Base-by-base conservation (phyloP, 2,113 vertebrate genomes). In the Nannobrachium achirus region DNA sequence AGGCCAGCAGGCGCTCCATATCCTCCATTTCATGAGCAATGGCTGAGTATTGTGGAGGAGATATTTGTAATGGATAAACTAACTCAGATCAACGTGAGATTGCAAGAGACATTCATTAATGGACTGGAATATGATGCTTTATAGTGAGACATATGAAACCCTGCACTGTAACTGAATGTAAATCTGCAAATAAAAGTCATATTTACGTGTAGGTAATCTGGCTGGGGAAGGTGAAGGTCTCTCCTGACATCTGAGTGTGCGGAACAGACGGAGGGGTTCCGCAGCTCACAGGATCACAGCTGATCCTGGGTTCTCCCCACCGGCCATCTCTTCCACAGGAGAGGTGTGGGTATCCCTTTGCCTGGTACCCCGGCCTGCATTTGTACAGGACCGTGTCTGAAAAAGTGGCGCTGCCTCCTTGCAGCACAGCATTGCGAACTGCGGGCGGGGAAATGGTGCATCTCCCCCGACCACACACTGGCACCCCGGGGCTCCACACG, bases 151-250 rank as follows among this genome's bases (percentile, higher is more conserved):
- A 15, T 50, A 15, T 33, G 25, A 33, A 33, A 3, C 25, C 25
- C 25, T 33, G 25, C 25, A 33, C 25, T 2, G 25, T 3, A 5
- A 25, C 20, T 33, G 25, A 33, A 25, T 25, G 20, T 2, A 25
- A 25, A 33, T 33, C 25, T 3, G 25, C 25, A 33, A 33, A 33
- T 33, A 41, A 49, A 4, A 1, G 1, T 7, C n/a, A 15, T 53
- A 45, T 87, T 93, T 94, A 99, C 98, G 95, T 96, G 91, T 98
- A 95, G n/a, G 86, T 90, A 67, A 97, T 87, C 60, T 90, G 90
- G 77, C 93, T 96, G 66, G 93, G 93, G 83, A 94, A 98, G 18
- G 93, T 95, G 70, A 95, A 90, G 25, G 49, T 39, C 16, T 87
- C 89, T 78, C 93, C 95, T 18, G 86, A 69, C 62, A 91, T 79